Evolutionary conservation across 2,113 vertebrate species (phyloP).

Genomic region (Cyphomyrus plagiostoma): DNA sequence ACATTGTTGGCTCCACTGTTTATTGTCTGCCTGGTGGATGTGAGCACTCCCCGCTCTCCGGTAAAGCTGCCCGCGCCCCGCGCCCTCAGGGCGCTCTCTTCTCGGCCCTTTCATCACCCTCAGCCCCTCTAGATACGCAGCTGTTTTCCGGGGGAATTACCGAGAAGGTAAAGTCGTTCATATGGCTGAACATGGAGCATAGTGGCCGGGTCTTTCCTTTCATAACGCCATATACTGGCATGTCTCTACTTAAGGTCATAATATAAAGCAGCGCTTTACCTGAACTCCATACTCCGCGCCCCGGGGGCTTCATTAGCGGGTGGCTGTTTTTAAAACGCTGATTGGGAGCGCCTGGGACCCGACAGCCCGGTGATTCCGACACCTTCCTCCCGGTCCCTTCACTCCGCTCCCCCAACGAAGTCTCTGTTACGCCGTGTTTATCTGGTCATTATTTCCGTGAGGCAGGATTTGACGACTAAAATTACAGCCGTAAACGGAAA

Average conservation of each 20-base stretch:
- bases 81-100: neutral
- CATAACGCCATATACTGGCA: conserved; percentile 14
- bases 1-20: neutral
- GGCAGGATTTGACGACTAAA: neutral
- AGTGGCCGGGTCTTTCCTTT: neutral
- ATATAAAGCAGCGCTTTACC: conserved; percentile 32
- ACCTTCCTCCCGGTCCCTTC: no score
- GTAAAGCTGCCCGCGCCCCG: neutral
- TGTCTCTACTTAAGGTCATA: conserved; percentile 30
- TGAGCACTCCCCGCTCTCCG: neutral
- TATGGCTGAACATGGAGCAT: neutral
- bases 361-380: neutral
- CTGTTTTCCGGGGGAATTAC: neutral
- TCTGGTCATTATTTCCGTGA: neutral
- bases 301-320: conserved; percentile 33
- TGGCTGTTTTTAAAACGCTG: conserved; percentile 31
- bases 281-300: neutral
- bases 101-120: neutral
- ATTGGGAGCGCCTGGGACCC: conserved; percentile 35
- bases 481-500: neutral
- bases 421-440: neutral
- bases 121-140: neutral
- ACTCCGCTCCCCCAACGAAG: neutral
- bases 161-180: neutral
- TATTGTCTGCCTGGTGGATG: neutral